Evolutionary conservation across 1,140 invertebrate genomes (phyloP).

Genomic region (Lepidurus arcticus): DNA sequence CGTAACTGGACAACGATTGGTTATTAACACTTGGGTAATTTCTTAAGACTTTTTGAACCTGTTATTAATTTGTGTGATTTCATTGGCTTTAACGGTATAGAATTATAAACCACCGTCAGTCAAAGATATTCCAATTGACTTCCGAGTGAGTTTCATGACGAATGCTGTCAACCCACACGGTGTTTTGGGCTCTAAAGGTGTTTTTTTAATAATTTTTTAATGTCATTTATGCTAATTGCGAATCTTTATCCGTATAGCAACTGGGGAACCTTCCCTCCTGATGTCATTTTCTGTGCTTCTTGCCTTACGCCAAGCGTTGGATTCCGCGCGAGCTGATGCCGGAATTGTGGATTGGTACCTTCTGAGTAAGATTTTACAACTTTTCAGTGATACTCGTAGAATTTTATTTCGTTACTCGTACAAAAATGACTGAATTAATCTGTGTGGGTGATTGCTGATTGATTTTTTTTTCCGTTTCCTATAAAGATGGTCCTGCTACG

Average conservation of each 20-base stretch:
- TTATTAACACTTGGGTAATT: slow-evolving; percentile 67
- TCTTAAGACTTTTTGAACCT: not conserved
- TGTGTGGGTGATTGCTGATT: not conserved
- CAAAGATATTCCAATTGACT: slow-evolving; percentile 79
- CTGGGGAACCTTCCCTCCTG: slow-evolving; percentile 55
- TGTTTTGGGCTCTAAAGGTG: slow-evolving; percentile 71
- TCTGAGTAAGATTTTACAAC: slow-evolving; percentile 41
- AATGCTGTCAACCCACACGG: slow-evolving; percentile 64
- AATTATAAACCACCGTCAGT: slow-evolving; percentile 74
- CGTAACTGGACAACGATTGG: slow-evolving; percentile 60
- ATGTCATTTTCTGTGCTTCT: slow-evolving; percentile 49
- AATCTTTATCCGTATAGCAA: slow-evolving; percentile 44
- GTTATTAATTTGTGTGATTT: not conserved
- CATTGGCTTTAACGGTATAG: slow-evolving; percentile 41
- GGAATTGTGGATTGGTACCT: slow-evolving; percentile 47
- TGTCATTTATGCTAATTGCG: not conserved
- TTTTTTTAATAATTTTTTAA: not conserved
- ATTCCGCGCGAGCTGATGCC: slow-evolving; percentile 41
- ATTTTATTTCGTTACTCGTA: too few relatives aligned
- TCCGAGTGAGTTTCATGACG: slow-evolving; percentile 64
- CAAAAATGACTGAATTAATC: too few relatives aligned
- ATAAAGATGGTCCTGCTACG: not conserved
- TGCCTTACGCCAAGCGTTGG: slow-evolving; percentile 51
- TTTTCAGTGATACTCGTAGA: not conserved
- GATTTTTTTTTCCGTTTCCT: not conserved